Conservation (phyloP, 2,797 vertebrate genomes). For the Hoplostethus atlanticus region DNA sequence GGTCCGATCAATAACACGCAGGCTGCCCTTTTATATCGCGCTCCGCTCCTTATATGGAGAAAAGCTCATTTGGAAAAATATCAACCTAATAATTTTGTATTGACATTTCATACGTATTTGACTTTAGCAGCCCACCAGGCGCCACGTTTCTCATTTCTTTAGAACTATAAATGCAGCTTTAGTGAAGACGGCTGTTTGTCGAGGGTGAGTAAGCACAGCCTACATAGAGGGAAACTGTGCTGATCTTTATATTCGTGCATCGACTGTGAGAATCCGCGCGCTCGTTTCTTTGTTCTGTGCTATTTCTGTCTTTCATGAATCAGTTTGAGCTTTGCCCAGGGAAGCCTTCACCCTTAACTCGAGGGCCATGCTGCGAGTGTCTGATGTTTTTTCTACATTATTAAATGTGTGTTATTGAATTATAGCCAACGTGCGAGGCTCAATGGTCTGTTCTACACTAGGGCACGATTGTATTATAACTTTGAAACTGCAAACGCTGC, state of each 20-base stretch:
- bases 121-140: neutral
- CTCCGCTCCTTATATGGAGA: neutral
- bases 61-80: constrained; percentile 13
- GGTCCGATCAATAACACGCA: constrained; percentile 49
- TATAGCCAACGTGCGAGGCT: too few relatives aligned
- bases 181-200: constrained; percentile 17
- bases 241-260: constrained; percentile 56
- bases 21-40: constrained; percentile 23
- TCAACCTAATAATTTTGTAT: constrained; percentile 26
- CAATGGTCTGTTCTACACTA: too few relatives aligned
- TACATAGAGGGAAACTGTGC: constrained; percentile 29
- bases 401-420: neutral
- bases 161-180: neutral
- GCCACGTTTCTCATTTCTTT: neutral
- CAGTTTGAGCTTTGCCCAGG: constrained; percentile 24
- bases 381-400: neutral
- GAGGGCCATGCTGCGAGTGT: neutral
- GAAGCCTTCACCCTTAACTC: neutral
- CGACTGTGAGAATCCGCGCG: constrained; percentile 50
- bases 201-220: constrained; percentile 25
- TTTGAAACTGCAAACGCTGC: too few relatives aligned
- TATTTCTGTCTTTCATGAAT: constrained; percentile 15
- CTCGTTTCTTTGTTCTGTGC: constrained; percentile 8
- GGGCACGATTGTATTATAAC: too few relatives aligned
- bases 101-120: constrained; percentile 16